Conservation (phyloP, 2,888 invertebrate genomes). For the Incurvaria masculella region DNA sequence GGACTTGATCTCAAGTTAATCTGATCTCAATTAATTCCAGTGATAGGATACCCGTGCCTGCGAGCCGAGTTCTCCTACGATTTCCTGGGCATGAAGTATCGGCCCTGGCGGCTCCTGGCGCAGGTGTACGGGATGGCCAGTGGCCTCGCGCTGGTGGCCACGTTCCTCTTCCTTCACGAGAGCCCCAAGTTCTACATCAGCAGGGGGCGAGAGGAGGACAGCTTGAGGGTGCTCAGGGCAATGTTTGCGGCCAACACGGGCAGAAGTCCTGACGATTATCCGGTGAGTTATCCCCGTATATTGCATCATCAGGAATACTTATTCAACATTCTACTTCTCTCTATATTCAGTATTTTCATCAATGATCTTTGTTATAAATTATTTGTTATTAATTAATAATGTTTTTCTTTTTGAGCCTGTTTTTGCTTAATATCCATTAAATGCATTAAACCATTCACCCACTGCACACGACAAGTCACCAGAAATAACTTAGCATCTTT, state of each 20-base stretch:
- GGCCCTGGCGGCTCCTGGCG: constrained; percentile 10
- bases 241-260: constrained; percentile 11
- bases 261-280: constrained; percentile 4
- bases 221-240: constrained; percentile 7
- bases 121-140: constrained; percentile 6
- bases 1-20: too few relatives aligned
- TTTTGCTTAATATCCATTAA: too few relatives aligned
- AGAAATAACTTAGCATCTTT: too few relatives aligned
- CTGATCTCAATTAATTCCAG: constrained; percentile 1
- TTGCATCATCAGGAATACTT: too few relatives aligned
- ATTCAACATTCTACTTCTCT: too few relatives aligned
- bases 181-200: constrained; percentile 14
- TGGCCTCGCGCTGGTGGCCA: constrained; percentile 1
- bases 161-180: constrained; percentile 5
- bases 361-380: too few relatives aligned
- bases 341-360: neutral
- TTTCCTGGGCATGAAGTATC: constrained; percentile 8
- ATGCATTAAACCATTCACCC: too few relatives aligned
- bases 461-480: too few relatives aligned
- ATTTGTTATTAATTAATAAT: too few relatives aligned
- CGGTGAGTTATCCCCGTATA: constrained; percentile 6
- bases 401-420: too few relatives aligned
- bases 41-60: constrained; percentile 5
- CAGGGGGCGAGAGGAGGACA: constrained; percentile 9
- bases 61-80: constrained; percentile 1